These are phyloP conservation scores for Watsonalla cultraria DNA, from an alignment of 2,888 invertebrate genomes.

Conservation along the genomic window DNA sequence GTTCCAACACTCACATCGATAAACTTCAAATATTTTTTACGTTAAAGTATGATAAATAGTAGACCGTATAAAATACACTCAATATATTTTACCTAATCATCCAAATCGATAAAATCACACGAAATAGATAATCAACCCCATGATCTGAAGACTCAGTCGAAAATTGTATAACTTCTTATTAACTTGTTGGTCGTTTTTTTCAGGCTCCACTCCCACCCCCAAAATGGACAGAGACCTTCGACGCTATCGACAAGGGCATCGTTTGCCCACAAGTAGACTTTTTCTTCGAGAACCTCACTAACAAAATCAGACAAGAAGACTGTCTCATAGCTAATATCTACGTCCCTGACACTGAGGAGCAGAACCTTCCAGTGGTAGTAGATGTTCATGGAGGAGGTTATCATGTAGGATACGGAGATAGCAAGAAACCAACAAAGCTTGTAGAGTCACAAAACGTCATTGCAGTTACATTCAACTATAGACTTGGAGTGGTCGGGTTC, in stretches of 20 bases:
- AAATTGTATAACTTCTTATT: background rate
- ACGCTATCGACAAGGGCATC: constrained; percentile 26
- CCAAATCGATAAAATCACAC: no score
- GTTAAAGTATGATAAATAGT: no score
- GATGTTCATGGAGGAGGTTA: constrained; percentile 40
- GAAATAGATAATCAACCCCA: no score
- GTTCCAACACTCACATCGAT: no score
- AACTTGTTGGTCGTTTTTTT: background rate
- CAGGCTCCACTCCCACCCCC: constrained; percentile 21
- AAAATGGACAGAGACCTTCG: constrained; percentile 18
- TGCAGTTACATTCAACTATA: constrained; percentile 37
- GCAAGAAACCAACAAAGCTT: constrained; percentile 14
- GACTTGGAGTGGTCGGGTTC: constrained; percentile 38
- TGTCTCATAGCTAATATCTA: constrained; percentile 57
- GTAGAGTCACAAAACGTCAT: constrained; percentile 26
- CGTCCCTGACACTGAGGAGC: constrained; percentile 39
- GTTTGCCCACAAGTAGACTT: constrained; percentile 32
- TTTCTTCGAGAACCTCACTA: background rate
- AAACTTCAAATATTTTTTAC: no score
- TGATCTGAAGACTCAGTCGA: no score
- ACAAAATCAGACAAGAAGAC: constrained; percentile 30
- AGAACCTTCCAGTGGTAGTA: constrained; percentile 33
- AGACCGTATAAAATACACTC: no score
- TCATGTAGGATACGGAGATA: constrained; percentile 25
- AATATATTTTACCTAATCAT: no score